Evolutionary conservation across 1,140 invertebrate genomes (phyloP).

Genomic region (Mylabris phalerata): DNA sequence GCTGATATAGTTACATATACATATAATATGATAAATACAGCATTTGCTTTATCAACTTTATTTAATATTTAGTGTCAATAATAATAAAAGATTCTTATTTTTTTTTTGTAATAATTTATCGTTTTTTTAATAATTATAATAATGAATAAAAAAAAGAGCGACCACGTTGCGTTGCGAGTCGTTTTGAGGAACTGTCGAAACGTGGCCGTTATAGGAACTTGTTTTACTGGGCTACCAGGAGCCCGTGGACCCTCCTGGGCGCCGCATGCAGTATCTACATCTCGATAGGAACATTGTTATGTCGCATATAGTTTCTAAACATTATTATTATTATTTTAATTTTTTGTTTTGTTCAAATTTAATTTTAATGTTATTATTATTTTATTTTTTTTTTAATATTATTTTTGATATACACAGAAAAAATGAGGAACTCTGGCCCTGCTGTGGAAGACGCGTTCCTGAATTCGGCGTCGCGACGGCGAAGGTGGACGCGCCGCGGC

Average conservation of each 20-base stretch:
- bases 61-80: conserved; percentile 40
- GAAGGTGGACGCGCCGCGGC: not conserved
- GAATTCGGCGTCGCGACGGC: conserved; percentile 3
- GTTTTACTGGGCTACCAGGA: conserved; percentile 51
- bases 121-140: conserved; percentile 27
- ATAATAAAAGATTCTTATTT: conserved; percentile 40
- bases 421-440: conserved; percentile 37
- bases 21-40: conserved; percentile 43
- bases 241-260: conserved; percentile 26
- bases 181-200: conserved; percentile 37
- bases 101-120: conserved; percentile 40
- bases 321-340: conserved; percentile 1
- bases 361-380: conserved; percentile 1
- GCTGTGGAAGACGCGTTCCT: not conserved
- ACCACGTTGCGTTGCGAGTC: conserved; percentile 32
- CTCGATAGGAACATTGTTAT: conserved; percentile 40
- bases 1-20: conserved; percentile 43
- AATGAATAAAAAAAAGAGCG: conserved; percentile 41
- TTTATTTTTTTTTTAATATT: not conserved
- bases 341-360: not conserved
- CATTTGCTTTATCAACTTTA: conserved; percentile 38
- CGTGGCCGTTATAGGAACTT: conserved; percentile 52
- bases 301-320: conserved; percentile 27
- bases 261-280: conserved; percentile 40
- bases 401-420: conserved; percentile 29